Percentiles rank a stretch among this genome's conserved stretches.
Evolutionary conservation across 2,797 vertebrate genomes (phyloP).

Genomic region (Pterois miles): DNA sequence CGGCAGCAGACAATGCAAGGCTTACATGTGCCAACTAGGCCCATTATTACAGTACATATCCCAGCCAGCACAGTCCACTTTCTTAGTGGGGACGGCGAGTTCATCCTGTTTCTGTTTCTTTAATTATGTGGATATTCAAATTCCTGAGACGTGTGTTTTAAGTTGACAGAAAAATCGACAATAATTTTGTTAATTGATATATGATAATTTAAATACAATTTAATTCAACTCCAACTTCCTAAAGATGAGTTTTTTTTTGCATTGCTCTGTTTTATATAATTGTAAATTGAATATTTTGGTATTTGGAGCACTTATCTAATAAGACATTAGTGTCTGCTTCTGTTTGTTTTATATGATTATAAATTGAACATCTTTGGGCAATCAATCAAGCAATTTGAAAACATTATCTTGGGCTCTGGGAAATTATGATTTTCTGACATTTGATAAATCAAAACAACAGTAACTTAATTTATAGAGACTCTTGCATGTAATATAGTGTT

Average conservation of each 20-base stretch:
- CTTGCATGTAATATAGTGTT: neutral
- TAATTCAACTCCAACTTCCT: neutral
- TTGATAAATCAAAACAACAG: neutral
- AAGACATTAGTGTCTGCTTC: neutral
- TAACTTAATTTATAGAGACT: neutral
- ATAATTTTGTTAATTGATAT: neutral
- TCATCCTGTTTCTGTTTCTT: neutral
- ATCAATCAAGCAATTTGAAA: neutral
- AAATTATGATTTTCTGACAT: neutral
- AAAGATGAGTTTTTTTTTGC: neutral
- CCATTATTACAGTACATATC: constrained; percentile 49
- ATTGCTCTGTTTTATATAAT: neutral
- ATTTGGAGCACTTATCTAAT: no score
- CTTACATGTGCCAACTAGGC: constrained; percentile 61
- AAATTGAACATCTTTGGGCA: neutral
- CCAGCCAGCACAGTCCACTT: constrained; percentile 25
- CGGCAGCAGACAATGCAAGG: constrained; percentile 56
- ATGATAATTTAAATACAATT: neutral
- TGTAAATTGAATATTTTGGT: neutral
- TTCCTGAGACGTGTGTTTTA: neutral
- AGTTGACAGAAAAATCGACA: neutral
- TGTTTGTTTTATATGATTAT: neutral
- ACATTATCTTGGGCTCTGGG: neutral
- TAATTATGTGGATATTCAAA: neutral
- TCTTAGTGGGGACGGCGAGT: constrained; percentile 18